Conservation (phyloP, 1,140 invertebrate genomes). For the Carcinoscorpius rotundicauda region DNA sequence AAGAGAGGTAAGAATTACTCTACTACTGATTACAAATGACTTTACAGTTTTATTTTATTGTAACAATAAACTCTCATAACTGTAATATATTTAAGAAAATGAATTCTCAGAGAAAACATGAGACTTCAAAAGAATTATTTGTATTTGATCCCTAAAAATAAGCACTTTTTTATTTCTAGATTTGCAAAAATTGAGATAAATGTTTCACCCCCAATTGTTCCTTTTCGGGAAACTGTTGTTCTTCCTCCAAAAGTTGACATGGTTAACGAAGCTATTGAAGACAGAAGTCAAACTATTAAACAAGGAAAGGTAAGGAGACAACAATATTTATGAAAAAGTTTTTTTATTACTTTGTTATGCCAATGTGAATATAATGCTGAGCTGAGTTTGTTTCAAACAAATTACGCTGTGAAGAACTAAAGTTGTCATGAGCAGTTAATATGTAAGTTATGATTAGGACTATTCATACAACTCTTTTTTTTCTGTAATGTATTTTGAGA, state of each 20-base stretch:
- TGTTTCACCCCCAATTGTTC: slow-evolving; percentile 89
- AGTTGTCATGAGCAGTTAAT: neutral
- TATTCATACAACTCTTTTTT: too few relatives aligned
- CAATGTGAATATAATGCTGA: too few relatives aligned
- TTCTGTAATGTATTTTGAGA: too few relatives aligned
- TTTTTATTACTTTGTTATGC: neutral
- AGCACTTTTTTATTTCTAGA: slow-evolving; percentile 34
- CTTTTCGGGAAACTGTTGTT: slow-evolving; percentile 88
- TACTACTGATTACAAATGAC: too few relatives aligned
- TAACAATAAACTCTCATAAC: too few relatives aligned
- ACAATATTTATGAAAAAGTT: slow-evolving; percentile 7
- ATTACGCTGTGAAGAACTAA: neutral
- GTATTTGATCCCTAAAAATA: neutral
- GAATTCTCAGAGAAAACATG: too few relatives aligned
- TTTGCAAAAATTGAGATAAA: slow-evolving; percentile 81
- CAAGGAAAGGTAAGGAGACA: neutral
- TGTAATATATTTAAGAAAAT: too few relatives aligned
- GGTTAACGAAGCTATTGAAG: slow-evolving; percentile 56
- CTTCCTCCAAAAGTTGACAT: slow-evolving; percentile 68
- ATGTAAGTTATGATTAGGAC: too few relatives aligned
- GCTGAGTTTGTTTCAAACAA: neutral
- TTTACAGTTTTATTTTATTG: too few relatives aligned
- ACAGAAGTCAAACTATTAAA: slow-evolving; percentile 16
- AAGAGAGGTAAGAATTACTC: too few relatives aligned
- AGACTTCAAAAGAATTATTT: too few relatives aligned